Percentiles rank a stretch among this genome's conserved stretches.
phyloP scores from a whole-genome alignment of 2,797 vertebrate species.

The Labeo calbasu region DNA sequence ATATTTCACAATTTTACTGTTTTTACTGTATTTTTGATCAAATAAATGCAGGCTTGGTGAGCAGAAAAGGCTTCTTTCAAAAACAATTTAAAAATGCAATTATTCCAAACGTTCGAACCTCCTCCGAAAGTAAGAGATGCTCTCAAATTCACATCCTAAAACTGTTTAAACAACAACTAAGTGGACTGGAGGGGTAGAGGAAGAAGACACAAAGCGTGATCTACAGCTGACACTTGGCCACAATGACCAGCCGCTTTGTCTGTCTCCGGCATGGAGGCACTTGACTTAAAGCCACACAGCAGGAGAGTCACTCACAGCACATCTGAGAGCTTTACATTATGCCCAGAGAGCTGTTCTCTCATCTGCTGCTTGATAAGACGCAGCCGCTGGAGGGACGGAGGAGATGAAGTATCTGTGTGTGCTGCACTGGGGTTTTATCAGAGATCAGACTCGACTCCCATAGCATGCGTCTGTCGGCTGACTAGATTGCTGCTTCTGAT shows the following conservation, averaged over 20 bases:
- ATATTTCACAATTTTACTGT: background rate
- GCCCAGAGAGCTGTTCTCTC: conserved; percentile 50
- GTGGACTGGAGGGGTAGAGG: conserved; percentile 62
- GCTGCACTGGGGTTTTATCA: conserved; percentile 56
- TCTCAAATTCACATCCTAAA: conserved; percentile 68
- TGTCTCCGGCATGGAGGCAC: no score
- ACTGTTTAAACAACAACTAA: conserved; percentile 71
- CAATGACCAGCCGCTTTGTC: conserved; percentile 48
- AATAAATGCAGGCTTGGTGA: background rate
- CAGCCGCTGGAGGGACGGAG: conserved; percentile 53
- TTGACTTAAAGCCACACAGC: conserved; percentile 44
- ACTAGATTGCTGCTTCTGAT: conserved; percentile 70
- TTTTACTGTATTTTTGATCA: background rate
- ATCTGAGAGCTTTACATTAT: conserved; percentile 37
- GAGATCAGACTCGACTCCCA: conserved; percentile 63
- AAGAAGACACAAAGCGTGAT: conserved; percentile 71
- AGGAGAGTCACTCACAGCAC: conserved; percentile 59
- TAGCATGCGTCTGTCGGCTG: conserved; percentile 54
- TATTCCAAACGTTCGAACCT: background rate
- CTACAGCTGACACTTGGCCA: background rate
- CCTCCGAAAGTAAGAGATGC: conserved; percentile 23
- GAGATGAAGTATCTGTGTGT: conserved; percentile 47
- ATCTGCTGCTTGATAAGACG: conserved; percentile 63
- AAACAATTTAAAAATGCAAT: background rate
- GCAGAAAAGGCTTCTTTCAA: background rate